These are phyloP conservation scores for Craterocephalus amniculus DNA, from an alignment of 2,797 vertebrate species.

Conservation along the genomic window DNA sequence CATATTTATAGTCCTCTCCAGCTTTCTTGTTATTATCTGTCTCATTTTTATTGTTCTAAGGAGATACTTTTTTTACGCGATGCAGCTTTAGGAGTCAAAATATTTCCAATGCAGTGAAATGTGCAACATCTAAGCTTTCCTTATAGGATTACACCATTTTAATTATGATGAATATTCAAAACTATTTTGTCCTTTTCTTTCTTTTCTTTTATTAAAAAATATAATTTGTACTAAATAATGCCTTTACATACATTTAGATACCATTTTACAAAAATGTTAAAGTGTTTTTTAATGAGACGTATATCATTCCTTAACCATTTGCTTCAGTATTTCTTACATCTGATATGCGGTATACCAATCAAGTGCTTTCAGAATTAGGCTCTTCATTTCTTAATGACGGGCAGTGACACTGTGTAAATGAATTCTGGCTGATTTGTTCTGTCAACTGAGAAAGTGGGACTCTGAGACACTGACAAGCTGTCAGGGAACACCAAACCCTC, in stretches of 20 bases:
- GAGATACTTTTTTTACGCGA: no score
- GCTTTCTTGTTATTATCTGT: no score
- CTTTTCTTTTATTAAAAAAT: no score
- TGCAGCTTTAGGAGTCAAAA: no score
- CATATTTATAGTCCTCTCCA: no score
- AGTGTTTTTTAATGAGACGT: not conserved
- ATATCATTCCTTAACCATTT: not conserved
- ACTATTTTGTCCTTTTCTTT: not conserved
- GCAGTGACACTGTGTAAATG: slow-evolving; percentile 46
- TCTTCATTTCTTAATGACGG: slow-evolving; percentile 50
- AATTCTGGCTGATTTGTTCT: slow-evolving; percentile 49
- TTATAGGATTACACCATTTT: no score
- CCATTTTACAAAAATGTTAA: no score
- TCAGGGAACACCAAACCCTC: slow-evolving; percentile 56
- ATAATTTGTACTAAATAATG: no score
- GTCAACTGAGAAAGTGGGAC: slow-evolving; percentile 45
- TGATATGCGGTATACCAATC: slow-evolving; percentile 24
- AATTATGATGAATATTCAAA: not conserved
- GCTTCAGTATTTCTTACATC: slow-evolving; percentile 25
- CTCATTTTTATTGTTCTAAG: no score
- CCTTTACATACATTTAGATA: not conserved
- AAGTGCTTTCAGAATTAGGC: slow-evolving; percentile 48
- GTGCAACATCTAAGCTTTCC: no score
- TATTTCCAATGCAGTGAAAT: no score
- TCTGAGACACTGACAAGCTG: slow-evolving; percentile 61